phyloP scores from a whole-genome alignment of 2,888 invertebrate species.

The Rhamphomyia laevipes region DNA sequence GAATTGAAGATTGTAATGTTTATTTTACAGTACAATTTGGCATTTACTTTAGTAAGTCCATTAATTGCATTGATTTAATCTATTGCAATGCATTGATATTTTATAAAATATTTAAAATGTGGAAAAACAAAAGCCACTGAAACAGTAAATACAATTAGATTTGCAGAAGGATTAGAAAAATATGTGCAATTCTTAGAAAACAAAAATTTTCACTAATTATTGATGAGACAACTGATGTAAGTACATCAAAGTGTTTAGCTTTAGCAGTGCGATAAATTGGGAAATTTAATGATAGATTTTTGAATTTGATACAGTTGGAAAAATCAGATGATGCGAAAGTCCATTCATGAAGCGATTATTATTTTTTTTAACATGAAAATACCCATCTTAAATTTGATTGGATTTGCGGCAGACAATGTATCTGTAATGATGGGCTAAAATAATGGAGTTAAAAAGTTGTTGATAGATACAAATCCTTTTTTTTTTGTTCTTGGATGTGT shows the following conservation, averaged over 20 bases:
- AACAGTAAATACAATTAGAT: too few relatives aligned
- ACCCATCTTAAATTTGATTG: conserved; percentile 17
- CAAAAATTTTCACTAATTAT: conserved; percentile 2
- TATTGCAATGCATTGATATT: too few relatives aligned
- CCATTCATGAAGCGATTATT: conserved; percentile 5
- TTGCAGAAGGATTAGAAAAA: neutral
- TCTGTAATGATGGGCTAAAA: conserved; percentile 21
- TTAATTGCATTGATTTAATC: neutral
- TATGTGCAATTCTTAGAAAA: neutral
- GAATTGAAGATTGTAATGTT: neutral
- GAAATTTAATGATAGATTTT: neutral
- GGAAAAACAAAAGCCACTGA: too few relatives aligned
- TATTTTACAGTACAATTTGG: neutral
- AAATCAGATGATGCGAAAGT: neutral
- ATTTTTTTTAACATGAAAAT: conserved; percentile 8
- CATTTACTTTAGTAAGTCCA: neutral
- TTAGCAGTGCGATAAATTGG: neutral
- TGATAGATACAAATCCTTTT: conserved; percentile 15
- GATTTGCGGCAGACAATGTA: conserved; percentile 22
- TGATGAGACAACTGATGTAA: conserved; percentile 1
- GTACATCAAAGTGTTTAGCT: conserved; percentile 1
- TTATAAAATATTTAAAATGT: too few relatives aligned
- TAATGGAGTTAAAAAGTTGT: conserved; percentile 15
- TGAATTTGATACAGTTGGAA: conserved; percentile 1
- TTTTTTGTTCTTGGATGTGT: conserved; percentile 19